Base-by-base conservation (phyloP, 2,797 vertebrate species). In the Harpagifer antarcticus region DNA sequence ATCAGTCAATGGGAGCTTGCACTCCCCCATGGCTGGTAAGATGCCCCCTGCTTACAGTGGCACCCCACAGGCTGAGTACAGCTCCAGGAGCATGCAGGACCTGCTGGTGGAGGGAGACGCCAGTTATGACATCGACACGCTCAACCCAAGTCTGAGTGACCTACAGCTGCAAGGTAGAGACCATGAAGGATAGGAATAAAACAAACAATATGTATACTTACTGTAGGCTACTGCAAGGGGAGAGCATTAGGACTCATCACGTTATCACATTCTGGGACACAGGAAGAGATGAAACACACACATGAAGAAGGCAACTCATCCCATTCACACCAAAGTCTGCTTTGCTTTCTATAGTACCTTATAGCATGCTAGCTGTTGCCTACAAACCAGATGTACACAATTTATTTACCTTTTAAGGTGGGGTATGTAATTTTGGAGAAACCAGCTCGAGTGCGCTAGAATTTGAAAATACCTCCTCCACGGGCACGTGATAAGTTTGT, bases 101-200 rank as follows among this genome's bases (percentile, higher is more conserved):
- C 79, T 96, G 5, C 90, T 97, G 42, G 70, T 96, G 82, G 98
- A 99, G 0, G 96, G 94, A n/a, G 97, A 99, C 10, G 86, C 92
- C 64, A 94, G 89, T 75, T 97, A 94, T 0, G 98, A 99, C 57
- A 91, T 99, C 0, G 98, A 99, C 62, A 94, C 94, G 9, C 96
- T 99, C 50, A 97, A 98, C 70, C 97, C 98, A 0, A 98, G 96
- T 83, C 95, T 99, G 81, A 98, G 95, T 0, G 98, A 99, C 78
- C 96, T 99, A 57, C 97, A 98, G 80, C 95, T 99, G 86, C 97
- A 99, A 91, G 98, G 98, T 99, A 4, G 10, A 37, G 52, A 33
- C 48, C 14, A n/a, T 10, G 45, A 67, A 23, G 19, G 16, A 16
- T 11, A 47, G 16, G 27, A 65, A 58, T 19, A 1, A 54, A 33